Conservation (phyloP, 1,140 invertebrate species). For the Temnothorax longispinosus region DNA sequence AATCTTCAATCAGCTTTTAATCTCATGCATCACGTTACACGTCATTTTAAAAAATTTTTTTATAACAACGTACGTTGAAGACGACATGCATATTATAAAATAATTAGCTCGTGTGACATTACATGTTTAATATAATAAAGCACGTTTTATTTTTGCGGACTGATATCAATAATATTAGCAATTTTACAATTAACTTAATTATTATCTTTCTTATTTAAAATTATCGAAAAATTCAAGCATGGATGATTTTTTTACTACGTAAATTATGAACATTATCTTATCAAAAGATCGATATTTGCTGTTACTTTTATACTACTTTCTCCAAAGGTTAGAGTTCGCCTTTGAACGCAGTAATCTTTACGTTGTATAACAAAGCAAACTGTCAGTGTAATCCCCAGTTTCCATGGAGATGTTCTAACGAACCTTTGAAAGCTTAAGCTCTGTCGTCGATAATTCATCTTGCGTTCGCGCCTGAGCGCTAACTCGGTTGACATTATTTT, state of each 20-base stretch:
- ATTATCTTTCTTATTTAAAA: neutral
- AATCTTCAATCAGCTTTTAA: neutral
- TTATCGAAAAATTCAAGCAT: neutral
- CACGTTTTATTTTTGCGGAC: neutral
- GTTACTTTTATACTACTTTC: conserved; percentile 33
- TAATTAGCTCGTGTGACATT: neutral
- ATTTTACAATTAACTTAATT: neutral
- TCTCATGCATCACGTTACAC: neutral
- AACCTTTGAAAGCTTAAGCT: conserved; percentile 48
- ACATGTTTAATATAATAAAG: neutral
- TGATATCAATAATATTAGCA: neutral
- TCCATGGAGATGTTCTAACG: conserved; percentile 65
- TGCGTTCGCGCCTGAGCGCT: conserved; percentile 47
- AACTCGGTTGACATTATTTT: conserved; percentile 54
- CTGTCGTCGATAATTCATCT: conserved; percentile 67
- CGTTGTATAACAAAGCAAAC: conserved; percentile 70
- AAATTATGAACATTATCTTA: neutral
- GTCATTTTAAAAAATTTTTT: neutral
- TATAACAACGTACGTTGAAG: neutral
- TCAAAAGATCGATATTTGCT: neutral
- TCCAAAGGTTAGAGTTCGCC: conserved; percentile 32
- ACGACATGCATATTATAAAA: neutral
- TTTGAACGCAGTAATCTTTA: conserved; percentile 61
- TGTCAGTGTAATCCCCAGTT: conserved; percentile 77
- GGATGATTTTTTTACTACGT: neutral